Conservation (phyloP, 2,888 invertebrate genomes). For the Drosophila mettleri region DNA sequence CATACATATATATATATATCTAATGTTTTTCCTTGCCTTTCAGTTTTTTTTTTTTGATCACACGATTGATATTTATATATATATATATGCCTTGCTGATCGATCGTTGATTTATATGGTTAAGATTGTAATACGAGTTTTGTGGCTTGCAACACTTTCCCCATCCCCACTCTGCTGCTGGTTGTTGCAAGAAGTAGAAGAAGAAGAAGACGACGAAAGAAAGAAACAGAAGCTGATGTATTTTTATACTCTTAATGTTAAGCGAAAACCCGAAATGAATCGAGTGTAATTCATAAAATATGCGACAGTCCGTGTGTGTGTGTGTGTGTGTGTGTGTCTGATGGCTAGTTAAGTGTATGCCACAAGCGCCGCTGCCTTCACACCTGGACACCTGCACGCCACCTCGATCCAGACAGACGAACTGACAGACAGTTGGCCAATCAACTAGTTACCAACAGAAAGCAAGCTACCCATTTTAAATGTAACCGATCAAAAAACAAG, state of each 20-base stretch:
- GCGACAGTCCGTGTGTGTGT: background rate
- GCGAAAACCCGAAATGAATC: slow-evolving; percentile 44
- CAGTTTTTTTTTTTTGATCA: slow-evolving; percentile 18
- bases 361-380: slow-evolving; percentile 30
- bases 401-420: slow-evolving; percentile 3
- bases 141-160: slow-evolving; percentile 10
- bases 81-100: slow-evolving; percentile 28
- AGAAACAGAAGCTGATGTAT: slow-evolving; percentile 58
- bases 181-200: slow-evolving; percentile 41
- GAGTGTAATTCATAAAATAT: slow-evolving; percentile 21
- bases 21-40: slow-evolving; percentile 37
- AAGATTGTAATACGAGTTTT: slow-evolving; percentile 45
- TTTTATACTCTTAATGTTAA: slow-evolving; percentile 74
- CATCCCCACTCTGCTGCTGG: slow-evolving; percentile 20
- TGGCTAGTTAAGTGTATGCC: slow-evolving; percentile 12
- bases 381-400: slow-evolving; percentile 29
- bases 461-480: slow-evolving; percentile 30
- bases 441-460: slow-evolving; percentile 27
- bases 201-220: slow-evolving; percentile 2
- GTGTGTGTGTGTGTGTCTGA: slow-evolving; percentile 16
- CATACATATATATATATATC: slow-evolving; percentile 12
- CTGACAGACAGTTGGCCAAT: slow-evolving; percentile 18
- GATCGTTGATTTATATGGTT: slow-evolving; percentile 24
- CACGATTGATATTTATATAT: slow-evolving; percentile 10
- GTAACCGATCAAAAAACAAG: slow-evolving; percentile 28